These are phyloP conservation scores for Abramis brama DNA, from an alignment of 2,113 vertebrate species.

Conservation along the genomic window DNA sequence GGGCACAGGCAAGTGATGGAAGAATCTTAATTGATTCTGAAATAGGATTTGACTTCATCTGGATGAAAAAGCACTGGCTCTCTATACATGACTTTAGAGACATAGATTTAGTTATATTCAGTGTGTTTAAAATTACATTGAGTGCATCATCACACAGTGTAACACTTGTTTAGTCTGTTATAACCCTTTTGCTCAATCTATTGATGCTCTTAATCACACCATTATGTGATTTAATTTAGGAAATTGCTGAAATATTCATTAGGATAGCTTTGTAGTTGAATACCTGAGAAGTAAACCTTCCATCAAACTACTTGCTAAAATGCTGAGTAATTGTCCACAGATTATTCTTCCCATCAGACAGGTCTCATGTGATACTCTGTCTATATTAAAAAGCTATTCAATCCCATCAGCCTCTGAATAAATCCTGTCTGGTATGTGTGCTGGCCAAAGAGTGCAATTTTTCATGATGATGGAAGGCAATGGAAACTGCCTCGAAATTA, in stretches of 20 bases:
- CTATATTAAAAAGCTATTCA: constrained; percentile 56
- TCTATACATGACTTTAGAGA: background rate
- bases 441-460: constrained; percentile 52
- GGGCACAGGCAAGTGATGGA: background rate
- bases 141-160: background rate
- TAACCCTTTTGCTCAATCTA: background rate
- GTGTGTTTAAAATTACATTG: background rate
- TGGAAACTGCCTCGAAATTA: constrained; percentile 49
- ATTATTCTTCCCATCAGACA: constrained; percentile 42
- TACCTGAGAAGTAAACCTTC: background rate
- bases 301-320: constrained; percentile 10
- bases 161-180: background rate
- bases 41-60: background rate
- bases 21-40: background rate
- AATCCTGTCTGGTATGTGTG: constrained; percentile 67
- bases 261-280: background rate
- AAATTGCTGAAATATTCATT: constrained; percentile 6
- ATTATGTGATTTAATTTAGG: background rate
- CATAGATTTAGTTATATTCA: background rate
- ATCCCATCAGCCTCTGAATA: constrained; percentile 52
- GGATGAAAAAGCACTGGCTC: background rate
- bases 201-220: background rate
- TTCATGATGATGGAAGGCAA: constrained; percentile 58
- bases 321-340: constrained; percentile 41
- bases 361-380: constrained; percentile 46